Evolutionary conservation across 2,888 invertebrate genomes (phyloP).

Genomic region (Cantharis flavilabris): DNA sequence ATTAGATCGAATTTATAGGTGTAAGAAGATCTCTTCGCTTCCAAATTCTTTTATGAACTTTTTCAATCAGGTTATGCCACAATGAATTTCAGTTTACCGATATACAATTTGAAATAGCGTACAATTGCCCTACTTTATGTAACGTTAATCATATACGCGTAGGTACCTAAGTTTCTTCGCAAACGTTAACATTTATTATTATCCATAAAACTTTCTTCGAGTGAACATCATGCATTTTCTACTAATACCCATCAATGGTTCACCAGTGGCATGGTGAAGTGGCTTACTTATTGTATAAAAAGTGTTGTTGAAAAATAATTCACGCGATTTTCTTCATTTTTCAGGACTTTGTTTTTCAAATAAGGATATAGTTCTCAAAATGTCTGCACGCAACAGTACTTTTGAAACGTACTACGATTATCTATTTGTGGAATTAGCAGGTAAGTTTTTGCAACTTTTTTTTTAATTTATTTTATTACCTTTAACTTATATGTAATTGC

Average conservation of each 20-base stretch:
- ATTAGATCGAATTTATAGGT: background rate
- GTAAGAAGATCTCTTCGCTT: background rate
- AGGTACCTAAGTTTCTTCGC: background rate
- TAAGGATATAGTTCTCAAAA: slow-evolving; percentile 40
- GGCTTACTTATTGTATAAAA: background rate
- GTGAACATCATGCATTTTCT: background rate
- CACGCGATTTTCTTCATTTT: background rate
- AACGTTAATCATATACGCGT: background rate
- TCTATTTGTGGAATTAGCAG: slow-evolving; percentile 62
- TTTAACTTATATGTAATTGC: background rate
- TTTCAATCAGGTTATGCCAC: background rate
- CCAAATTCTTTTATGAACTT: background rate
- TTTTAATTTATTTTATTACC: background rate
- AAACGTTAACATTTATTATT: background rate
- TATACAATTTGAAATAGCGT: background rate
- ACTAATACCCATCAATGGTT: background rate
- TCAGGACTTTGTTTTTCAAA: background rate
- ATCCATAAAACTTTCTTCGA: background rate
- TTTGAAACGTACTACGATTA: slow-evolving; percentile 64
- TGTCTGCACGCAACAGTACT: slow-evolving; percentile 66
- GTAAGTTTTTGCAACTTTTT: slow-evolving; percentile 53
- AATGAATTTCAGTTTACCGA: background rate
- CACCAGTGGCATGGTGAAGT: background rate
- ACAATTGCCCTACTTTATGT: background rate
- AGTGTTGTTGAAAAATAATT: background rate